Evolutionary conservation across 2,113 vertebrate genomes (phyloP), one percentile per base, ranked within the genome.

Genomic region (Dunckerocampus dactyliophorus): DNA sequence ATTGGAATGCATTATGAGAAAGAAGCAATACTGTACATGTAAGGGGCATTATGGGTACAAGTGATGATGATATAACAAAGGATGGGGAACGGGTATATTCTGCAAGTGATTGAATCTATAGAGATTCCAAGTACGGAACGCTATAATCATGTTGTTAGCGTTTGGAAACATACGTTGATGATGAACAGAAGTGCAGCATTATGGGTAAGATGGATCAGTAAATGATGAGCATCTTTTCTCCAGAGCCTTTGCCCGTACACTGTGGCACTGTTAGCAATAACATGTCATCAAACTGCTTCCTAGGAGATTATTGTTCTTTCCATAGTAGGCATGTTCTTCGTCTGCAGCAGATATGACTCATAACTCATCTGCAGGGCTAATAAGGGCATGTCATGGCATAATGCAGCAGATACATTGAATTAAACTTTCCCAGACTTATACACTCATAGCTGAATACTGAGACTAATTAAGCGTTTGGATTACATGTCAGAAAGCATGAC

Each of bases 261-360:
- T 69, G 12, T 85, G 83, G 82, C 76, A 74, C 50, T 0, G 48
- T 8, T 78, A 67, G 63, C 66, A 80, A 66, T 68, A 82, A 82
- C 78, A 80, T 80, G 74, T 80, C 83, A 81, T 75, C 47, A 48
- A 65, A 66, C 75, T 65, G 70, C 75, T 81, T 74, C 71, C 63
- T 76, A 73, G 43, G 46, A 75, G 65, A 81, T 82, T 77, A 81
- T 85, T 82, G 79, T 80, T 84, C 77, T 83, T 82, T 80, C 72
- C 74, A 48, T 64, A 76, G 74, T 62, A 57, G 75, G 70, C 55
- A 58, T 74, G 77, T 80, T 79, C 79, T 75, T 47, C 13, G 22
- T 63, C 46, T 59, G 8, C 51, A 61, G 63, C 31, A 65, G 63
- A 82, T 82, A 63, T 88, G 83, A 83, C 79, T 87, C 78, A 84